These are phyloP conservation scores for Holocentrus rufus DNA, from an alignment of 2,797 vertebrate species.

Conservation along the genomic window DNA sequence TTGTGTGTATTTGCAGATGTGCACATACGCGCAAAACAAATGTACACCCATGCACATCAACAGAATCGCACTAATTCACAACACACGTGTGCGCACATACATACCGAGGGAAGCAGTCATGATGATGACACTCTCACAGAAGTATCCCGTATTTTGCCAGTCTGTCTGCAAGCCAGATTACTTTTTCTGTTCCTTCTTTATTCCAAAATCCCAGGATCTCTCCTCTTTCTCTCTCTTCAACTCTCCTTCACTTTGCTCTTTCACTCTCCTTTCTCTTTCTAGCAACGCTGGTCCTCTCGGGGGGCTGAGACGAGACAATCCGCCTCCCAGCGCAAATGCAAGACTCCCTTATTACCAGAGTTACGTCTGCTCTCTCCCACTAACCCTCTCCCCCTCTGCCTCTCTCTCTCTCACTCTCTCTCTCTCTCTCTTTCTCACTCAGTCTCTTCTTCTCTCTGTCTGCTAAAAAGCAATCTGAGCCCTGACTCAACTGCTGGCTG, in stretches of 20 bases:
- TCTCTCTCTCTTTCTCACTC: conserved; percentile 27
- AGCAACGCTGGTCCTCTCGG: background rate
- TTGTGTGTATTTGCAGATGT: conserved; percentile 6
- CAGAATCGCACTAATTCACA: background rate
- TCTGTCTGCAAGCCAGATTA: conserved; percentile 17
- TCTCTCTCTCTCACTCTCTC: conserved; percentile 37
- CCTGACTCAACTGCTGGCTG: conserved; percentile 21
- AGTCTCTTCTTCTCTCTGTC: conserved; percentile 19
- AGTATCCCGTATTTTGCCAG: conserved; percentile 29
- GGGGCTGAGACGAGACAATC: background rate
- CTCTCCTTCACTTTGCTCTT: conserved; percentile 40
- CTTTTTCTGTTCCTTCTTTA: conserved; percentile 23
- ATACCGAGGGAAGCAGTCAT: conserved; percentile 79
- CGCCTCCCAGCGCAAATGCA: conserved; percentile 53
- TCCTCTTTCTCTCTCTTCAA: conserved; percentile 25
- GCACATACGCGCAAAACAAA: conserved; percentile 1
- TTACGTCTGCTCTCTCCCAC: no score
- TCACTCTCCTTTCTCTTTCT: conserved; percentile 33
- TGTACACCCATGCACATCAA: background rate
- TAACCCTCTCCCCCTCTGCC: conserved; percentile 38
- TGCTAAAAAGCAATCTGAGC: conserved; percentile 38
- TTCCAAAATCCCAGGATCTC: conserved; percentile 28
- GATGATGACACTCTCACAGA: conserved; percentile 48
- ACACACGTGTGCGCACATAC: conserved; percentile 45
- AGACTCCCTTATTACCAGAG: conserved; percentile 26